phyloP scores from a whole-genome alignment of 2,888 invertebrate species.

The Hedya salicella region DNA sequence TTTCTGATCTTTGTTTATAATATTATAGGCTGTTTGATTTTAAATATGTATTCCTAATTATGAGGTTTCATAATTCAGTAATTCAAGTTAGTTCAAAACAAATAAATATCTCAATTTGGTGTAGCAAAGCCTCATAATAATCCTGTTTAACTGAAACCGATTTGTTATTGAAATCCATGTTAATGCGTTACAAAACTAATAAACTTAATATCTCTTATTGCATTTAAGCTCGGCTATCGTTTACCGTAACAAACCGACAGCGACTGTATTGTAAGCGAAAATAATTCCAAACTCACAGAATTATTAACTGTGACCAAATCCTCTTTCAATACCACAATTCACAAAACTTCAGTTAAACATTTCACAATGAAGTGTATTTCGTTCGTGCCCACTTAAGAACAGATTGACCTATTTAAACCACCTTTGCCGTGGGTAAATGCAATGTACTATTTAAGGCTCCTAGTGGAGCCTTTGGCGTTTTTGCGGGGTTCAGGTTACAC shows the following conservation, averaged over 20 bases:
- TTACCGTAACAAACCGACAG: background rate
- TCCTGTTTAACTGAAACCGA: too few species aligned
- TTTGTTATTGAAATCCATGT: too few species aligned
- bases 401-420: constrained; percentile 40
- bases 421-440: constrained; percentile 21
- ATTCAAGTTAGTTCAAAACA: too few species aligned
- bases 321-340: constrained; percentile 36
- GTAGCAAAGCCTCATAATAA: too few species aligned
- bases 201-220: too few species aligned
- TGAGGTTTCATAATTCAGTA: too few species aligned
- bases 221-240: too few species aligned
- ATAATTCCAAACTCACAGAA: constrained; percentile 11
- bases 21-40: too few species aligned
- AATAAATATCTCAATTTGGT: too few species aligned
- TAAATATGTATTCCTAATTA: too few species aligned
- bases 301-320: constrained; percentile 27
- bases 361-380: constrained; percentile 30
- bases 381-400: constrained; percentile 40
- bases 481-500: constrained; percentile 7
- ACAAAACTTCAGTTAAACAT: constrained; percentile 31
- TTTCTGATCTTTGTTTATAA: too few species aligned
- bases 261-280: constrained; percentile 5
- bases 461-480: constrained; percentile 8
- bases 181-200: too few species aligned
- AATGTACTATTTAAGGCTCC: constrained; percentile 6